phyloP scores from a whole-genome alignment of 2,113 vertebrate genomes.

The Podarcis raffonei region DNA sequence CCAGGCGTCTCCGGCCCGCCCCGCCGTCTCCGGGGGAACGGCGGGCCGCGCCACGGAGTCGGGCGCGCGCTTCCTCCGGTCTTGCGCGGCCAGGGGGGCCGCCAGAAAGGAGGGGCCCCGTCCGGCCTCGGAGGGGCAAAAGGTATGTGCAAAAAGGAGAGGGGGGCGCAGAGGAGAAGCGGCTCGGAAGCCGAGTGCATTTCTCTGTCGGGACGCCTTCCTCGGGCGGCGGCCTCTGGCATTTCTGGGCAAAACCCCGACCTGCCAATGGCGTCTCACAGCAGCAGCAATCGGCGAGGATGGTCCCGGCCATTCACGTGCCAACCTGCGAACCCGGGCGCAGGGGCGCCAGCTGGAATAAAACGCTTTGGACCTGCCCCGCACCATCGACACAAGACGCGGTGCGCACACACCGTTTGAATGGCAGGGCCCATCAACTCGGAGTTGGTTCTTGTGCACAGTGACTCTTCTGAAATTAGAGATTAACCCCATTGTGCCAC shows the following conservation, averaged over 20 bases:
- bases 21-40: background rate
- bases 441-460: no score
- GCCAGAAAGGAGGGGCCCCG: background rate
- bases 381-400: no score
- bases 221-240: no score
- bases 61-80: background rate
- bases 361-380: no score
- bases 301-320: accelerated
- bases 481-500: background rate
- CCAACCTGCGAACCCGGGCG: no score
- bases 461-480: background rate
- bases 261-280: background rate
- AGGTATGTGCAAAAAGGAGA: background rate
- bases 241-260: background rate
- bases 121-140: background rate
- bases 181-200: background rate
- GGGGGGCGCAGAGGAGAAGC: no score
- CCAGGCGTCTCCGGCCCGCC: background rate
- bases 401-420: no score
- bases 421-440: no score
- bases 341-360: no score
- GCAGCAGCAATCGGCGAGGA: background rate
- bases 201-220: background rate
- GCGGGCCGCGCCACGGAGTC: background rate
- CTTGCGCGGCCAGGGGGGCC: background rate